Base-by-base conservation (phyloP, 2,888 invertebrate species). In the Chrysina gloriosa region DNA sequence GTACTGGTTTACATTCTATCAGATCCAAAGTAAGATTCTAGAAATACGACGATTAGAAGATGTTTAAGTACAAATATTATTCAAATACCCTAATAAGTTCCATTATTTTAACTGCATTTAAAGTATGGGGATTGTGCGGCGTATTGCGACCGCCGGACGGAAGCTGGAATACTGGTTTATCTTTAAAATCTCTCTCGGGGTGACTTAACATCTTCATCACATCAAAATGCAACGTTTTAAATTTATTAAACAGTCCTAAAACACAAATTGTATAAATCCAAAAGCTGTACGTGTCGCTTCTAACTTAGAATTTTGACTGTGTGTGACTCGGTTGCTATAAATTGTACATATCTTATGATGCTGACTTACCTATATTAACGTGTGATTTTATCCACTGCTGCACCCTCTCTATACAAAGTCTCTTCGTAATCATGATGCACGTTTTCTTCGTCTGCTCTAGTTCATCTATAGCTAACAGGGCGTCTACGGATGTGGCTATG, bases 381-480 rank as follows among this genome's bases (percentile, higher is more conserved):
- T 88, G 88, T 0, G 85, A 80, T 16, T 83, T 80, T 1, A 86
- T 82, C 89, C 89, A 90, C 27, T 87, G 85, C 45, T 84, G 78
- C 19, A 89, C 84, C 56, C 87, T 84, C 11, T 84, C 83, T 36
- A 78, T 76, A 3, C 86, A 86, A 74, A 85, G 84, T 70, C 85
- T 84, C 0, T 79, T 79, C 1, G 89, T 83, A 25, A 89, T 83
- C 19, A 84, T 78, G 0, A 81, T 75, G 70, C 88, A 89, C 42
- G 86, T 85, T 23, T 82, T 78, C 71, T 84, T 84, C 1, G 88
- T 84, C 42, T 84, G 79, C 0, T 78, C 74, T 27, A 85, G 78
- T 14, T 85, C 84, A 69, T 88, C 89, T 19, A 84, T 81, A 0
- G 89, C 85, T 39, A 90, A 74, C 0, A 90, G 77, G 0, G 86